Evolutionary conservation across 2,113 vertebrate species (phyloP).

Genomic region (Sceloporus tristichus): DNA sequence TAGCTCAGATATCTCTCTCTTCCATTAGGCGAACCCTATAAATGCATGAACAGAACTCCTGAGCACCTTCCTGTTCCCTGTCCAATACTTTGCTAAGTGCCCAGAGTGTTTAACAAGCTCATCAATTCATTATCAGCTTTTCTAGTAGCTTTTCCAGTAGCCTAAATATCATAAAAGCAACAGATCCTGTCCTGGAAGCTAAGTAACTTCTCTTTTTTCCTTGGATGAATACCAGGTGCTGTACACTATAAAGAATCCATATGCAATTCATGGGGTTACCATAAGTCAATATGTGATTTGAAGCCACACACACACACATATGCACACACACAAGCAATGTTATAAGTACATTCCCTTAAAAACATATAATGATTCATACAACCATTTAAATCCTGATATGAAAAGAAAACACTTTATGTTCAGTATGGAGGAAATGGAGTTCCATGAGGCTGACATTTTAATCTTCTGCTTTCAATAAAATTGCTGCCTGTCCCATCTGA

Average conservation of each 20-base stretch:
- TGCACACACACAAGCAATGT: too few species aligned
- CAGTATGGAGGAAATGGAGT: background rate
- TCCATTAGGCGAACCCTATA: too few species aligned
- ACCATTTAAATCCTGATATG: slow-evolving; percentile 29
- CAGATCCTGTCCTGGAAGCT: too few species aligned
- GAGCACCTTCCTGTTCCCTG: too few species aligned
- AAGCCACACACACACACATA: too few species aligned
- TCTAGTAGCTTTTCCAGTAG: background rate
- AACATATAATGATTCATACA: background rate
- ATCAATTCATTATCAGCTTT: background rate
- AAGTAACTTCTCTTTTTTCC: too few species aligned
- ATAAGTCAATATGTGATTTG: too few species aligned
- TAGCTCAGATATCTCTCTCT: too few species aligned
- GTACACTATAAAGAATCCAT: too few species aligned
- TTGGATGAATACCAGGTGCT: too few species aligned
- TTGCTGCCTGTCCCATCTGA: slow-evolving; percentile 44
- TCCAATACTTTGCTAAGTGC: background rate
- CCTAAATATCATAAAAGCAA: too few species aligned
- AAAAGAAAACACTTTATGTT: slow-evolving; percentile 32
- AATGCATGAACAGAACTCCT: background rate
- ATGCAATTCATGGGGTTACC: too few species aligned
- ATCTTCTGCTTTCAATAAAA: slow-evolving; percentile 49
- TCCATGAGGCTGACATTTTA: slow-evolving; percentile 34
- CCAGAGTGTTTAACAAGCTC: background rate
- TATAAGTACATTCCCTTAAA: background rate